Percentiles rank a stretch among this genome's conserved stretches.
Evolutionary conservation across 2,113 vertebrate species (phyloP).

Genomic region (Burhinus oedicnemus): DNA sequence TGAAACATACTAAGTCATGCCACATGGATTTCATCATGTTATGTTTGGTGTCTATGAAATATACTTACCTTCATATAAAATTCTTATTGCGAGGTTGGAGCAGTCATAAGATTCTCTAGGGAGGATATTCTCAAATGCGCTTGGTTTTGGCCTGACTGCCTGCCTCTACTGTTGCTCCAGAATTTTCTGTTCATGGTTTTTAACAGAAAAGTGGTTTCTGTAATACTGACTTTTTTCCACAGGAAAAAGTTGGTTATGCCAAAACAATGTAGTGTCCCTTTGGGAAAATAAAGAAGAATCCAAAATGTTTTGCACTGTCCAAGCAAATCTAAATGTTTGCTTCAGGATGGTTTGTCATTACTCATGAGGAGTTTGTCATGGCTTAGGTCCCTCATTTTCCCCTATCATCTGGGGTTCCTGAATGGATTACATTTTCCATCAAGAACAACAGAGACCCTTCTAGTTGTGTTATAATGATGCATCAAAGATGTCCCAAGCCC

Average conservation of each 20-base stretch:
- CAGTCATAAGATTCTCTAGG: background rate
- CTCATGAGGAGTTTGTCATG: background rate
- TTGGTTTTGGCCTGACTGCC: background rate
- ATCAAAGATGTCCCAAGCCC: background rate
- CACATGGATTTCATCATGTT: background rate
- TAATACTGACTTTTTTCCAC: background rate
- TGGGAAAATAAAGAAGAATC: slow-evolving; percentile 22
- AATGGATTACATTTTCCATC: background rate
- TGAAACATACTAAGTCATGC: background rate
- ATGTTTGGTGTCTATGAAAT: background rate
- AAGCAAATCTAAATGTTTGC: background rate
- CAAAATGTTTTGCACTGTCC: background rate
- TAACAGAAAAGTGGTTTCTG: slow-evolving; percentile 5
- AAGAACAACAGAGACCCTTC: background rate
- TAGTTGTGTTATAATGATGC: background rate
- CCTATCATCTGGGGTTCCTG: background rate
- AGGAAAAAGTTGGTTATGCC: slow-evolving; percentile 25
- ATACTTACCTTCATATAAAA: background rate
- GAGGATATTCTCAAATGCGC: background rate
- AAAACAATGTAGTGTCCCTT: slow-evolving; percentile 14
- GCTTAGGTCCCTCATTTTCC: background rate
- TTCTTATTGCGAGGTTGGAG: background rate
- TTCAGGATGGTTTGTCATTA: background rate
- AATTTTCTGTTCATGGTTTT: background rate
- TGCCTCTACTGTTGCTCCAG: background rate